Percentiles rank a stretch among this genome's conserved stretches.
phyloP scores from a whole-genome alignment of 2,888 invertebrate species.

The Plutella xylostella region DNA sequence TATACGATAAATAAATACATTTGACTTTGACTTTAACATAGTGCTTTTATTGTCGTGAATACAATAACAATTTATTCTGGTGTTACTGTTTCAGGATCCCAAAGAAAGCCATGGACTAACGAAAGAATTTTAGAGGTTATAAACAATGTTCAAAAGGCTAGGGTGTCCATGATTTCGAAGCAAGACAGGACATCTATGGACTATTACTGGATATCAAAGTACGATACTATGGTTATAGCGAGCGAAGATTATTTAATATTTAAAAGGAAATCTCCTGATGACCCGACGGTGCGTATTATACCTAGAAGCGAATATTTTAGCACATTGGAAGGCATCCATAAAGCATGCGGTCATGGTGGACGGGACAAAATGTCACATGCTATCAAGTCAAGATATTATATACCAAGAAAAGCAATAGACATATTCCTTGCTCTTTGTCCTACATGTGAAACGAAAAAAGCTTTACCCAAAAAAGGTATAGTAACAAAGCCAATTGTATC shows the following conservation, averaged over 20 bases:
- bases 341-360: conserved; percentile 21
- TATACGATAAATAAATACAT: no score
- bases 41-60: no score
- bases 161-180: no score
- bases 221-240: conserved; percentile 7
- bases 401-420: conserved; percentile 19
- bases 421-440: conserved; percentile 20
- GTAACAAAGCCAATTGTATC: conserved; percentile 24
- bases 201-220: no score
- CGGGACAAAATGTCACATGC: conserved; percentile 22
- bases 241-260: conserved; percentile 8
- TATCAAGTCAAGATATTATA: conserved; percentile 19
- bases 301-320: conserved; percentile 19
- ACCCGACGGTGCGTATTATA: conserved; percentile 19
- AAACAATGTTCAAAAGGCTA: no score
- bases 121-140: no score
- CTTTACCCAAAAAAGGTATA: conserved; percentile 19
- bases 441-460: conserved; percentile 19
- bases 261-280: conserved; percentile 9
- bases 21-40: no score
- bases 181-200: no score
- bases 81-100: no score
- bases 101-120: no score
- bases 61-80: no score
- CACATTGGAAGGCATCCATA: conserved; percentile 19